Evolutionary conservation across 2,888 invertebrate species (phyloP).

Genomic region (Callosobruchus maculatus): DNA sequence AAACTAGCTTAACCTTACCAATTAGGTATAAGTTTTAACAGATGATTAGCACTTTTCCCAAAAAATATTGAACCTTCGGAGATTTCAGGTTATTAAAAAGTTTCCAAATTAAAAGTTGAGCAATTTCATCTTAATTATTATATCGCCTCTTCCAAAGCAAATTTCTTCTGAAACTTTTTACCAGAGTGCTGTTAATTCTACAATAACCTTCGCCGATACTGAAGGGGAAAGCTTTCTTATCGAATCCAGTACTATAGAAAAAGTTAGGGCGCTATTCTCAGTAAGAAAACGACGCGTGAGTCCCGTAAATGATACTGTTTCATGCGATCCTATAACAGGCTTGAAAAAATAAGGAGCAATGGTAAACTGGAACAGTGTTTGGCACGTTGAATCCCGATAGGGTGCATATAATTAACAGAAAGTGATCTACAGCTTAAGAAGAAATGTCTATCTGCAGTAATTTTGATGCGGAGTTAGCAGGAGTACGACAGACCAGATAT

Average conservation of each 20-base stretch:
- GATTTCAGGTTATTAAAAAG: constrained; percentile 24
- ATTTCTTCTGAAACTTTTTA: background rate
- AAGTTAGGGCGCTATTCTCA: background rate
- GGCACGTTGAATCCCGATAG: too few species aligned
- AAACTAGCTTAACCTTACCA: background rate
- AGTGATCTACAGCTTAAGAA: too few species aligned
- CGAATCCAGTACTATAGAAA: background rate
- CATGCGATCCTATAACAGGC: background rate
- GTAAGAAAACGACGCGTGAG: background rate
- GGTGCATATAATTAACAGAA: too few species aligned
- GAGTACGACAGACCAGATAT: too few species aligned
- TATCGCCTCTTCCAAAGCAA: background rate
- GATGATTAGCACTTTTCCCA: background rate
- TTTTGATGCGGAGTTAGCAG: too few species aligned
- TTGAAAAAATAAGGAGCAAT: background rate
- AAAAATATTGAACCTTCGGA: background rate
- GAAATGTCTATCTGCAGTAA: too few species aligned
- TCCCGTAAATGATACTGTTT: background rate
- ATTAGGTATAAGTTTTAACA: background rate
- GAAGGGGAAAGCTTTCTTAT: background rate
- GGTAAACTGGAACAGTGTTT: background rate
- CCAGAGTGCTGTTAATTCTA: background rate
- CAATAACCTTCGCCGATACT: background rate
- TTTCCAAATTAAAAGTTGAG: constrained; percentile 24
- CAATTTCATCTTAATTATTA: constrained; percentile 21